phyloP scores from a whole-genome alignment of 1,140 invertebrate genomes.

The Pissodes strobi region DNA sequence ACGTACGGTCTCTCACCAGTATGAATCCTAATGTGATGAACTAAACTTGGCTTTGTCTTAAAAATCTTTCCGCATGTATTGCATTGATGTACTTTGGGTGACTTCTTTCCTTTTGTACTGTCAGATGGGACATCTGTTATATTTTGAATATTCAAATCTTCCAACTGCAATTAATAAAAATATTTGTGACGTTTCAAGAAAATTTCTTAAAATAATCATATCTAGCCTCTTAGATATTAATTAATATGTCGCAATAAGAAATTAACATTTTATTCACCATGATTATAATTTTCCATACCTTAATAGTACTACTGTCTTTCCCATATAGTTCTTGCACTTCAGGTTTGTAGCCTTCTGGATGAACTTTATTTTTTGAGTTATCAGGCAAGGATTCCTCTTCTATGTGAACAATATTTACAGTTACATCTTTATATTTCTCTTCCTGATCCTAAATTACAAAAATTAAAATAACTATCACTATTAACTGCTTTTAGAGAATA shows the following conservation, averaged over 20 bases:
- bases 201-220: too few species aligned
- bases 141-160: slow-evolving; percentile 40
- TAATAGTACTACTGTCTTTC: neutral
- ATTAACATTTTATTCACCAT: too few species aligned
- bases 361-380: neutral
- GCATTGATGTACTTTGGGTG: slow-evolving; percentile 49
- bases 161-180: too few species aligned
- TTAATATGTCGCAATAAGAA: too few species aligned
- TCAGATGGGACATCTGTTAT: slow-evolving; percentile 7
- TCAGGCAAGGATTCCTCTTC: neutral
- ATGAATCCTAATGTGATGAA: slow-evolving; percentile 57
- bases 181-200: too few species aligned
- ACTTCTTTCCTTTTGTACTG: slow-evolving; percentile 35
- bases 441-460: neutral
- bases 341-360: neutral
- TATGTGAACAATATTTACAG: neutral
- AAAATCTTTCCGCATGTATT: slow-evolving; percentile 52
- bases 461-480: neutral
- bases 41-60: slow-evolving; percentile 50
- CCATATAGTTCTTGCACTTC: neutral
- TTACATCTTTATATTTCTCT: neutral
- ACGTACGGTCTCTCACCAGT: slow-evolving; percentile 65
- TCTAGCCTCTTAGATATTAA: too few species aligned
- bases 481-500: too few species aligned
- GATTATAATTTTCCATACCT: neutral